Evolutionary conservation across 2,113 vertebrate species (phyloP).

Genomic region (Hippocampus abdominalis): DNA sequence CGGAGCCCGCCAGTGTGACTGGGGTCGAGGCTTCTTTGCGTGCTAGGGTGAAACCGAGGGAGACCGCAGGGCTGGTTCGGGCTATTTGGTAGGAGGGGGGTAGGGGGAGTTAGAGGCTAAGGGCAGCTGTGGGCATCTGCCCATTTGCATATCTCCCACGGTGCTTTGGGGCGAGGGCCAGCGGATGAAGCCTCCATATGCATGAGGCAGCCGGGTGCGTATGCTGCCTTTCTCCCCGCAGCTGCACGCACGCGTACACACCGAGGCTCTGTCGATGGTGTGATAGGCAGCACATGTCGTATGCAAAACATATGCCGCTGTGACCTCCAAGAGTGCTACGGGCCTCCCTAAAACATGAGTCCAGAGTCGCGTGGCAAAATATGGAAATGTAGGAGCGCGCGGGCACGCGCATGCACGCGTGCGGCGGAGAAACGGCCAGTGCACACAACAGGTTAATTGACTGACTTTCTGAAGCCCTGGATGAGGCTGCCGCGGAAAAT

Average conservation of each 20-base stretch:
- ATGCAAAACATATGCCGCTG: conserved; percentile 48
- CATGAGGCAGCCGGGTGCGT: conserved; percentile 57
- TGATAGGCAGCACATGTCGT: conserved; percentile 64
- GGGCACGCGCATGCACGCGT: conserved; percentile 6
- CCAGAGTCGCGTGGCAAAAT: conserved; percentile 32
- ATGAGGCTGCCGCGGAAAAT: conserved; percentile 72
- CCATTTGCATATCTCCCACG: conserved; percentile 68
- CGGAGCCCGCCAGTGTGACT: conserved; percentile 50
- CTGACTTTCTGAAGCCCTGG: conserved; percentile 83
- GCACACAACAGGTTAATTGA: conserved; percentile 63
- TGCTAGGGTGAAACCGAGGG: conserved; percentile 4
- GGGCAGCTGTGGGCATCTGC: conserved; percentile 55
- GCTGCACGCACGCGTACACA: conserved; percentile 22
- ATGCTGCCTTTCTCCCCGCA: conserved; percentile 47
- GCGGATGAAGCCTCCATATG: conserved; percentile 65
- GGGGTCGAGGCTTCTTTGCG: conserved; percentile 35
- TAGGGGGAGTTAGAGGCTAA: background rate
- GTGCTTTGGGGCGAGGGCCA: conserved; percentile 57
- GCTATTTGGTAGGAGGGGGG: conserved; percentile 19
- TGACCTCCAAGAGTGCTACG: conserved; percentile 50
- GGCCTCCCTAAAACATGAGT: conserved; percentile 33
- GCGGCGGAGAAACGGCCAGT: background rate
- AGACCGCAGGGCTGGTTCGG: conserved; percentile 19
- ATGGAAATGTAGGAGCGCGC: conserved; percentile 43
- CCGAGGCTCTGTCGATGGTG: conserved; percentile 41